These are phyloP conservation scores for Arvicola amphibius DNA, from an alignment of 2,797 vertebrate species.

Conservation along the genomic window DNA sequence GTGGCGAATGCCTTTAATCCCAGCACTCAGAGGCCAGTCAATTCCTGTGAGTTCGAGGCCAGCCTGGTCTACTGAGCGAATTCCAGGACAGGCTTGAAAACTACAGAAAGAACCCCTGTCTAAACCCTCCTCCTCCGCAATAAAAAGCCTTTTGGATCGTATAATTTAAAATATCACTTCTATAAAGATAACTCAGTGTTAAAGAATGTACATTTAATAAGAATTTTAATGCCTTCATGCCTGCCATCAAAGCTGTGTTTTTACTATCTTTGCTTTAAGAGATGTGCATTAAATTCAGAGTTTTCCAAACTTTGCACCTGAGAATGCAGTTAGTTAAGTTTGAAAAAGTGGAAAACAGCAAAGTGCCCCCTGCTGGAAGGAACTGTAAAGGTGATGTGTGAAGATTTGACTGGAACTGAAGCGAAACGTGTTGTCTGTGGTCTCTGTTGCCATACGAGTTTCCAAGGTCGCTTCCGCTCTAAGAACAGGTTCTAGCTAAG, in stretches of 20 bases:
- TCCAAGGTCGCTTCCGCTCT: background rate
- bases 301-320: background rate
- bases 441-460: background rate
- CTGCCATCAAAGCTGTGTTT: background rate
- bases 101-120: no score
- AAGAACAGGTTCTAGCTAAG: background rate
- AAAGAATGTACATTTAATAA: background rate
- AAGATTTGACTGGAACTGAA: background rate
- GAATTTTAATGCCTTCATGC: background rate
- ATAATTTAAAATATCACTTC: slow-evolving; percentile 9
- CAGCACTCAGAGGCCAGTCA: no score
- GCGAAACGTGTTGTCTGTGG: background rate
- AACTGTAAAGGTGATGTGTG: background rate
- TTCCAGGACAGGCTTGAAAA: no score
- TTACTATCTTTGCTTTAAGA: background rate
- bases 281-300: background rate
- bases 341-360: background rate
- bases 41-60: no score
- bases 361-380: background rate
- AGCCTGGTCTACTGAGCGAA: no score
- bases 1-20: no score
- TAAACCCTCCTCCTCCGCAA: no score
- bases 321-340: background rate
- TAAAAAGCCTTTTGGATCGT: background rate
- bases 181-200: background rate